These are phyloP conservation scores for Rallus limicola DNA, from an alignment of 2,113 vertebrate species.

Conservation along the genomic window DNA sequence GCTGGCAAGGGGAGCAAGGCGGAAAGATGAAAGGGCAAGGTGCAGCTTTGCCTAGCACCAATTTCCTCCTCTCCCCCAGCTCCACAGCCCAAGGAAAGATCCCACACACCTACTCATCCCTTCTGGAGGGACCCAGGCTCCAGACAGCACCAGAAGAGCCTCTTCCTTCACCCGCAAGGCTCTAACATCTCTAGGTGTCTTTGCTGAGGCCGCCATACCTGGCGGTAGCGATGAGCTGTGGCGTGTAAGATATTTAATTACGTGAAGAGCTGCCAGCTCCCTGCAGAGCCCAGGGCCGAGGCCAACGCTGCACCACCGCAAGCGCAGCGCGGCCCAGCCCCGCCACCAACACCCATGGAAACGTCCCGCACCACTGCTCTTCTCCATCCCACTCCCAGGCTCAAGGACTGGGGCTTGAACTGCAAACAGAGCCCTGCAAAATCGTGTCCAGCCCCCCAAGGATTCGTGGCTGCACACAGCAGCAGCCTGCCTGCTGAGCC, in stretches of 20 bases:
- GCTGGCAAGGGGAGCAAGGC: background rate
- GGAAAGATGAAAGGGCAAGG: background rate
- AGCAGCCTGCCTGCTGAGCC: background rate
- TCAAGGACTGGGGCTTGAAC: background rate
- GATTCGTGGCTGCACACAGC: background rate
- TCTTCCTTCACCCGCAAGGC: background rate
- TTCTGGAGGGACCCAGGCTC: background rate
- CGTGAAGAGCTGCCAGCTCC: background rate
- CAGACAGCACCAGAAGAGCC: background rate
- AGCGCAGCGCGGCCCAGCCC: background rate
- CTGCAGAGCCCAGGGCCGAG: background rate
- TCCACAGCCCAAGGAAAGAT: background rate
- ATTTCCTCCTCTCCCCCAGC: background rate
- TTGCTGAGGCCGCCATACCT: background rate
- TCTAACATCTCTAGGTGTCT: background rate
- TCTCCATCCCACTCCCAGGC: background rate
- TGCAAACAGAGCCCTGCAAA: background rate
- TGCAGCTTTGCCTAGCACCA: background rate
- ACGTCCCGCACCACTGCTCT: background rate
- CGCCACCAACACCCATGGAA: fast-evolving
- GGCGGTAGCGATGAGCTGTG: background rate
- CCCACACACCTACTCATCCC: background rate
- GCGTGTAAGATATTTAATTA: background rate
- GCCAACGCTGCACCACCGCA: background rate
- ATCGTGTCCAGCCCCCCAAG: background rate